These are phyloP conservation scores for Rotaria sp. DNA, from an alignment of 2,888 invertebrate species.

Conservation along the genomic window DNA sequence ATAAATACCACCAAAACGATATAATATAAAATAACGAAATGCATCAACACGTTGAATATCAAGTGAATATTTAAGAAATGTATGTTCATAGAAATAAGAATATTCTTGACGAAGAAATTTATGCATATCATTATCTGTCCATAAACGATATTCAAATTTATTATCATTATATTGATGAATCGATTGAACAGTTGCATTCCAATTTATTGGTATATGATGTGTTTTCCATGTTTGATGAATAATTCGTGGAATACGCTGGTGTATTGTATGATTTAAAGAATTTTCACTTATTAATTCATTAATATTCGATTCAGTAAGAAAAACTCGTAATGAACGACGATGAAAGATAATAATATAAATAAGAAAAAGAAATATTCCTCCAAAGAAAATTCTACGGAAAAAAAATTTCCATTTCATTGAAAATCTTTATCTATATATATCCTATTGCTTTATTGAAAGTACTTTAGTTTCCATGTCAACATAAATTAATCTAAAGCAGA, in stretches of 20 bases:
- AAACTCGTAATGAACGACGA: background rate
- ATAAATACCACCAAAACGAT: background rate
- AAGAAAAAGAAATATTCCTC: background rate
- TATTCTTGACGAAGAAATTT: background rate
- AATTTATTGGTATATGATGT: background rate
- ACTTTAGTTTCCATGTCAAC: no score
- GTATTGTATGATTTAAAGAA: background rate
- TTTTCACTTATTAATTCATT: background rate
- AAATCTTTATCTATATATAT: no score
- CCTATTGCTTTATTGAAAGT: no score
- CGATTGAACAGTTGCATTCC: background rate
- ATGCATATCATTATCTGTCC: background rate
- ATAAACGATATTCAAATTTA: background rate
- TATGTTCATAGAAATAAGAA: background rate
- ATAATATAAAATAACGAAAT: background rate
- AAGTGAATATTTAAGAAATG: background rate
- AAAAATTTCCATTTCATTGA: background rate
- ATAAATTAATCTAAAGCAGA: no score
- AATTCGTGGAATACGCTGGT: background rate
- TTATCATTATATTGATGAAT: background rate
- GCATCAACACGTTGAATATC: constrained; percentile 28
- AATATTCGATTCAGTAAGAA: background rate
- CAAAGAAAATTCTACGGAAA: background rate
- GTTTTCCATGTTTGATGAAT: background rate
- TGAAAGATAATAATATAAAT: background rate